Evolutionary conservation across 2,113 vertebrate species (phyloP).

Genomic region (Tauraco erythrolophus): DNA sequence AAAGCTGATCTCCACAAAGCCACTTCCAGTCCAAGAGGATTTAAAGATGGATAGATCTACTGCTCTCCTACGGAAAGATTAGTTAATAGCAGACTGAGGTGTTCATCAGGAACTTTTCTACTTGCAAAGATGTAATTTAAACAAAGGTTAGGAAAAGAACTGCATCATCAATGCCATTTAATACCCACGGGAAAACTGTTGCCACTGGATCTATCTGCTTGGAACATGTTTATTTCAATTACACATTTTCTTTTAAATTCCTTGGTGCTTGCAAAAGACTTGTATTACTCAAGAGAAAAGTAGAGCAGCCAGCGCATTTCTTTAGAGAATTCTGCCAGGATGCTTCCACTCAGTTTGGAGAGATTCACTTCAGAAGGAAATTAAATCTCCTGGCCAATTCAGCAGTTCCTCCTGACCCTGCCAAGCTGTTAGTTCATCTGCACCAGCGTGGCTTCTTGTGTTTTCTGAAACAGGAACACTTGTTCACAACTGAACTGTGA

Average conservation of each 20-base stretch:
- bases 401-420: background rate
- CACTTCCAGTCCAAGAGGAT: background rate
- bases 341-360: background rate
- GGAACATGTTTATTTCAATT: background rate
- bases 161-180: background rate
- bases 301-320: background rate
- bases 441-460: background rate
- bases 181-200: background rate
- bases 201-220: background rate
- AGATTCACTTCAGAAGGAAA: conserved; percentile 2
- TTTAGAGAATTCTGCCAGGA: background rate
- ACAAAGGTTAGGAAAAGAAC: background rate
- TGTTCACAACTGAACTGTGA: background rate
- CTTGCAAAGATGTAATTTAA: background rate
- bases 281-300: background rate
- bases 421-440: background rate
- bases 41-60: background rate
- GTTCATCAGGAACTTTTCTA: background rate
- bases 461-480: background rate
- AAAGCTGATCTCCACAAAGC: background rate
- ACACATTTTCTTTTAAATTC: background rate
- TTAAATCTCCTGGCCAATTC: background rate
- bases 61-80: background rate
- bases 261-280: background rate
- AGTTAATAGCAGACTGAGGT: background rate